Conservation (phyloP, 1,140 invertebrate species). For the Drosophila lini region DNA sequence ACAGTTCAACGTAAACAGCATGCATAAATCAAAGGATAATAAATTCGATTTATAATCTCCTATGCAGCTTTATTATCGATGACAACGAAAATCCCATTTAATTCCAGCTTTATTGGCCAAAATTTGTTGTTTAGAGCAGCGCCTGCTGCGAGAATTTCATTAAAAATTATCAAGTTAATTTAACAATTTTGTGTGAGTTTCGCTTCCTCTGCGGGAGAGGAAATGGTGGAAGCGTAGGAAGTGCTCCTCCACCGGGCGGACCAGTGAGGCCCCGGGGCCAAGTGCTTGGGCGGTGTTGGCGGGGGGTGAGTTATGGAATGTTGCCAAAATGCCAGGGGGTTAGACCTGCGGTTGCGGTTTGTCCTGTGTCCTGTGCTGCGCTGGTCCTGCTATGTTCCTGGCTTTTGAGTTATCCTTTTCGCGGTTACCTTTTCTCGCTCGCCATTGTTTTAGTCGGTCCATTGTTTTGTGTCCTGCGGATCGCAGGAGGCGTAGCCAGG, state of each 20-base stretch:
- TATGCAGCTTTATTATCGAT: constrained; percentile 24
- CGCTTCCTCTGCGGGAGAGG: constrained; percentile 11
- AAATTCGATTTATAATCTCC: constrained; percentile 21
- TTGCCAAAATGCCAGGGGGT: constrained; percentile 43
- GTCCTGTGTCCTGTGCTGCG: constrained; percentile 13
- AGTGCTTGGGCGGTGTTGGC: not conserved
- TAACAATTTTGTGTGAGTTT: constrained; percentile 35
- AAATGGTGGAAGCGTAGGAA: not conserved
- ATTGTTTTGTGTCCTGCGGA: constrained; percentile 44
- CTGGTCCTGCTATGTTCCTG: constrained; percentile 15
- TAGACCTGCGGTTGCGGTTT: constrained; percentile 47
- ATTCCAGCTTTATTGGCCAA: constrained; percentile 31
- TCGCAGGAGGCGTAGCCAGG: not conserved
- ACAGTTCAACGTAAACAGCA: constrained; percentile 1
- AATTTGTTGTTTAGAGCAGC: constrained; percentile 11
- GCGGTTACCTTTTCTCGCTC: constrained; percentile 56
- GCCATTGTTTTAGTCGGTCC: constrained; percentile 49
- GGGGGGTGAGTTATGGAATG: constrained; percentile 33
- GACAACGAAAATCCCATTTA: constrained; percentile 14
- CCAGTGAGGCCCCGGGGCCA: not conserved
- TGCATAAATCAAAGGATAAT: constrained; percentile 29
- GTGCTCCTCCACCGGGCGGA: not conserved
- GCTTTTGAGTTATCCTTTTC: constrained; percentile 48
- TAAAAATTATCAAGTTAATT: constrained; percentile 53
- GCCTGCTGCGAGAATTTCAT: constrained; percentile 37